These are phyloP conservation scores for Rhincodon typus DNA, from an alignment of 2,797 vertebrate species.

Conservation along the genomic window DNA sequence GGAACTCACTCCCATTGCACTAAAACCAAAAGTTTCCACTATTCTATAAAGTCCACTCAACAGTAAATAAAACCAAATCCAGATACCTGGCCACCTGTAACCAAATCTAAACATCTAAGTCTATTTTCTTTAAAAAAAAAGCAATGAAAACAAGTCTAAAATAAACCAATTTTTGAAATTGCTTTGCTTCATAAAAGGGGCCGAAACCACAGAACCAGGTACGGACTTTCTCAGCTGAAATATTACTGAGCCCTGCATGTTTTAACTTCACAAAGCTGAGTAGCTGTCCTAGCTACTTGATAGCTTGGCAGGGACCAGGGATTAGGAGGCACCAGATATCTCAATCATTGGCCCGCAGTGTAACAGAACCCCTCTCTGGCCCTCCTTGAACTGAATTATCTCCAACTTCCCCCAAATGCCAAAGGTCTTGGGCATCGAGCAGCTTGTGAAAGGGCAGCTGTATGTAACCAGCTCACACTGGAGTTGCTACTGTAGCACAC, in stretches of 20 bases:
- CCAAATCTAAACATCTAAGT: conserved; percentile 8
- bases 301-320: conserved; percentile 8
- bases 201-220: background rate
- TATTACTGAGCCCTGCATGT: background rate
- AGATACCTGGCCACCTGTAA: background rate
- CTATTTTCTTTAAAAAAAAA: background rate
- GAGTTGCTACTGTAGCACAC: background rate
- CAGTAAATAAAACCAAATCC: conserved; percentile 2
- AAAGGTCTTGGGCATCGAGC: conserved; percentile 34
- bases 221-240: background rate
- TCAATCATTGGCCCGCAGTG: background rate
- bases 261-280: background rate
- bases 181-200: background rate
- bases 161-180: conserved; percentile 19
- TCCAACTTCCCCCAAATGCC: background rate
- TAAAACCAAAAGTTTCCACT: conserved; percentile 26
- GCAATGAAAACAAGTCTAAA: conserved; percentile 25
- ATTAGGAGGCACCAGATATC: conserved; percentile 34
- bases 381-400: background rate
- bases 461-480: background rate
- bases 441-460: conserved; percentile 23
- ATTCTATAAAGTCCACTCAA: background rate
- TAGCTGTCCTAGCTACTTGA: conserved; percentile 14
- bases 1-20: background rate
- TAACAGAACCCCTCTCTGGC: background rate